These are phyloP conservation scores for Otolemur crassicaudatus DNA, from an alignment of 2,797 vertebrate genomes.

Conservation along the genomic window DNA sequence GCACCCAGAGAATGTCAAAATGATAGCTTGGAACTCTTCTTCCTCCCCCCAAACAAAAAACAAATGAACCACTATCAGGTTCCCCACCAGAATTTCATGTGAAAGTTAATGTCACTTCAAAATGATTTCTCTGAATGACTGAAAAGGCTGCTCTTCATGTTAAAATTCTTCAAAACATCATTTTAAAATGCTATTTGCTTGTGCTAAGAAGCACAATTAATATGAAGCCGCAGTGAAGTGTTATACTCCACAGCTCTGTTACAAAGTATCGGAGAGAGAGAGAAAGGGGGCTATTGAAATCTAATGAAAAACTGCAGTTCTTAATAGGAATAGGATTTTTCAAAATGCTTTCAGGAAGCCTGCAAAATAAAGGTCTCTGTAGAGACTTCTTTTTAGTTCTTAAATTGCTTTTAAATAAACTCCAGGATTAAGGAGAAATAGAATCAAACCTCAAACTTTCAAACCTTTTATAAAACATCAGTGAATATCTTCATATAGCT, in stretches of 20 bases:
- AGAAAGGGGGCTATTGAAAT: constrained; percentile 62
- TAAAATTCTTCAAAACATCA: constrained; percentile 56
- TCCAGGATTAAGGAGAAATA: constrained; percentile 68
- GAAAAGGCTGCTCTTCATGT: constrained; percentile 56
- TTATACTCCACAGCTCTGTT: constrained; percentile 58
- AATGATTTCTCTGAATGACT: constrained; percentile 68
- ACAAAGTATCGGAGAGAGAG: constrained; percentile 51
- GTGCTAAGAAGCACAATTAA: constrained; percentile 71
- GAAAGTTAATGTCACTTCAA: constrained; percentile 75
- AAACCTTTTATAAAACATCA: constrained; percentile 71
- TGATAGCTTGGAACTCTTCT: constrained; percentile 50
- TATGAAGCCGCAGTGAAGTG: constrained; percentile 64
- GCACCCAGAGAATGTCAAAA: constrained; percentile 59
- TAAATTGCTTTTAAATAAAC: constrained; percentile 74
- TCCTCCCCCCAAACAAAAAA: background rate
- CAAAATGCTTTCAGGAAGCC: constrained; percentile 71
- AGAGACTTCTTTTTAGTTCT: constrained; percentile 66
- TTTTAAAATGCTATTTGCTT: constrained; percentile 71
- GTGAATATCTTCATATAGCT: constrained; percentile 50
- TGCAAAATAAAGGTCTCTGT: constrained; percentile 58
- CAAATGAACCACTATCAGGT: background rate
- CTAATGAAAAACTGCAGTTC: constrained; percentile 68
- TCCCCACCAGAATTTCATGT: constrained; percentile 65
- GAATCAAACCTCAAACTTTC: constrained; percentile 69
- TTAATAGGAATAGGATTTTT: constrained; percentile 72